Conservation (phyloP, 2,113 vertebrate species). For the Oriolus oriolus region DNA sequence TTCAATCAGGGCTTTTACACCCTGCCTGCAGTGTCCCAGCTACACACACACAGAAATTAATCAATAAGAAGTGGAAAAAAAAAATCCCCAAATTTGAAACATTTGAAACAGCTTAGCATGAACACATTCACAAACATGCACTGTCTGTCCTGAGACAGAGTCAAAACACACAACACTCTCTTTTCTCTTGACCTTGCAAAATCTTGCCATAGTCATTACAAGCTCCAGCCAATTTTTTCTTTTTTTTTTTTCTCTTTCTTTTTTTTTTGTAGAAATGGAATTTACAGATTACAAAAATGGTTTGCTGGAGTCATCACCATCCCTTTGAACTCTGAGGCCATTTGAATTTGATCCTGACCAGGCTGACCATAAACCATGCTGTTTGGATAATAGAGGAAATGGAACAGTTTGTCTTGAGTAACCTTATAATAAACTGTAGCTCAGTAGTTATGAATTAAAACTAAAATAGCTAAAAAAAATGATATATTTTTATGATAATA, state of each 20-base stretch:
- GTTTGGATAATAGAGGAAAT: conserved; percentile 61
- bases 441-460: conserved; percentile 45
- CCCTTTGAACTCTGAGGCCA: conserved; percentile 59
- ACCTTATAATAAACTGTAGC: conserved; percentile 54
- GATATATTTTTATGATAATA: too few relatives aligned
- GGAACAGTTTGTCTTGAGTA: conserved; percentile 49
- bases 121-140: neutral
- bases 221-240: neutral
- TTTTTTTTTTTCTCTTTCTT: too few relatives aligned
- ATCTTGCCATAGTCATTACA: conserved; percentile 6
- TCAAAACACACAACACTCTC: neutral
- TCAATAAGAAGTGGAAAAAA: neutral
- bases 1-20: neutral
- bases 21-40: neutral
- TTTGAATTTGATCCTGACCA: conserved; percentile 47
- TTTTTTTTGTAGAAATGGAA: conserved; percentile 20
- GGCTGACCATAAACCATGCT: conserved; percentile 39
- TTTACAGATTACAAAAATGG: conserved; percentile 63
- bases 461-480: neutral
- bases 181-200: conserved; percentile 40
- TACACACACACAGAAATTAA: neutral
- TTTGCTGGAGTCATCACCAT: conserved; percentile 30
- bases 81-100: neutral
- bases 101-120: neutral
- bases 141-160: neutral